Evolutionary conservation across 2,113 vertebrate species (phyloP), one percentile per base, ranked within the genome.

Genomic region (Malurus alboscapulatus): DNA sequence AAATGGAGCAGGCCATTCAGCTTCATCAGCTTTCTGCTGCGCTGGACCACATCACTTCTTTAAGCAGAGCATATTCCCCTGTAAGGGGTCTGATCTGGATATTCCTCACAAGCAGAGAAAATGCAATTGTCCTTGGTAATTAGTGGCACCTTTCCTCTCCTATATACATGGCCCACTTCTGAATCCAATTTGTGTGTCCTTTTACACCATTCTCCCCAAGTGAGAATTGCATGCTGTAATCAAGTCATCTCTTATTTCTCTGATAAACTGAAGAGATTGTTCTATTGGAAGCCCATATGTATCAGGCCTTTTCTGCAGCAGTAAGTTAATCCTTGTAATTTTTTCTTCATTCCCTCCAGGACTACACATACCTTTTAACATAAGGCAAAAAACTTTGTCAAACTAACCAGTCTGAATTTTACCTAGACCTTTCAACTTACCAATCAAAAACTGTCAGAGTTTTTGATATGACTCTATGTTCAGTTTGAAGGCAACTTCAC

Each of bases 11-110:
- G 55, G 32, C 40, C 7, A 8, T 22, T 87, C 47, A 47, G 15
- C 51, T 74, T 53, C 40, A 51, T 30, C 2, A 4, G 8, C 42
- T 29, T 84, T 21, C 68, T 84, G 45, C 69, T 83, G 44, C 45
- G 42, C 30, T 48, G 55, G n/a, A 66, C 29, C 57, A n/a, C 6
- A 0, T 25, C n/a, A n/a, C 20, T 44, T 74, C 55, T 82, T 61
- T 50, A 15, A 42, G 34, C 12, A 75, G n/a, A 32, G 7, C 0
- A 0, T 30, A 15, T 63, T 3, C 19, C 8, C 38, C 8, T 67
- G 20, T 58, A 38, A 72, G 27, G 30, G 47, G 50, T 51, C 17
- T 47, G 58, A 27, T 78, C 9, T 54, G 34, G 34, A 47, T 74
- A 48, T 75, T 47, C 30, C 34, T 79, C 75, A 36, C 42, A 78